These are phyloP conservation scores for Cephus pulcher DNA, from an alignment of 2,888 invertebrate species.

Conservation along the genomic window DNA sequence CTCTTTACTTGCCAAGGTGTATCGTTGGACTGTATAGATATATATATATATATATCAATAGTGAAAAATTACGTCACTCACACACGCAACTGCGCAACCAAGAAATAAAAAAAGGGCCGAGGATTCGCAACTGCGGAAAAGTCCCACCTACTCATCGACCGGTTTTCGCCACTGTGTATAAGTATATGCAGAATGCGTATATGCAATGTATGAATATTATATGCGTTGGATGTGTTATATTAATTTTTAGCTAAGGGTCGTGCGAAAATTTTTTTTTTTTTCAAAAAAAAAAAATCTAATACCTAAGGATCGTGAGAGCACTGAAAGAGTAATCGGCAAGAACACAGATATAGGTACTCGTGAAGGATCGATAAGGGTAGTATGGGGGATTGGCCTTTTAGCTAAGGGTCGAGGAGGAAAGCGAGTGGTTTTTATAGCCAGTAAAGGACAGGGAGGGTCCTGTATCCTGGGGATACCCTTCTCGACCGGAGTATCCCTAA, in stretches of 20 bases:
- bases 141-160: not conserved
- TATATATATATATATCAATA: not conserved
- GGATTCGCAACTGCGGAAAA: not conserved
- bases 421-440: slow-evolving; percentile 66
- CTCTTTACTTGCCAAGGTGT: not conserved
- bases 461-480: slow-evolving; percentile 56
- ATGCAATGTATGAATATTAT: not conserved
- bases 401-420: slow-evolving; percentile 60
- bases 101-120: not conserved
- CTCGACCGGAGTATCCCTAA: slow-evolving; percentile 66
- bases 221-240: slow-evolving; percentile 2
- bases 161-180: not conserved
- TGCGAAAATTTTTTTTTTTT: not conserved
- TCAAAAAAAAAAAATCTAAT: not conserved
- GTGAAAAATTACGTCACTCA: not conserved
- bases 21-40: not conserved
- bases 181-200: slow-evolving; percentile 24
- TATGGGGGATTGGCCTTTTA: slow-evolving; percentile 64
- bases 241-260: not conserved
- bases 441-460: slow-evolving; percentile 61
- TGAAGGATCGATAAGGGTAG: slow-evolving; percentile 55
- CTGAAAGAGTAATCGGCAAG: slow-evolving; percentile 40
- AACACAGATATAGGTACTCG: slow-evolving; percentile 25
- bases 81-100: slow-evolving; percentile 1
- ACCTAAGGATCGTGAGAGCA: not conserved